Conservation (phyloP, 1,140 invertebrate genomes). For the Ceratosolen solmsi region DNA sequence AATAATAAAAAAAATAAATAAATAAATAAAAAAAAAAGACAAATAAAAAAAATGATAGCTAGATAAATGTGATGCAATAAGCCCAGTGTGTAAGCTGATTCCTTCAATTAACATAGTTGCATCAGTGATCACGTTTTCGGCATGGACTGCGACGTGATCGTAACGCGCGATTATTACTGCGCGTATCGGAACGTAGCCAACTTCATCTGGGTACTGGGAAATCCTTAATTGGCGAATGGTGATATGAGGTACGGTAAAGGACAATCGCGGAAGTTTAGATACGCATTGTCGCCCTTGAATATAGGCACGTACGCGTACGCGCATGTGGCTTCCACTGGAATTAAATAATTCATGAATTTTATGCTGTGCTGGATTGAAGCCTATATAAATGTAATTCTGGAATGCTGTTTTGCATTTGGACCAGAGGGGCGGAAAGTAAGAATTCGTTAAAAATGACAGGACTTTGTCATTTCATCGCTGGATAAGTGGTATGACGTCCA, state of each 20-base stretch:
- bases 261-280: neutral
- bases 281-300: neutral
- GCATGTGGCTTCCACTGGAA: neutral
- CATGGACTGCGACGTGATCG: constrained; percentile 14
- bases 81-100: neutral
- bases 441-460: neutral
- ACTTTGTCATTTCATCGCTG: neutral
- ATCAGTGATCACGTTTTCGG: constrained; percentile 22
- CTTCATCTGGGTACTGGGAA: neutral
- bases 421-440: neutral
- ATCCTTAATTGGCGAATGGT: constrained; percentile 25
- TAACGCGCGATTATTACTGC: neutral
- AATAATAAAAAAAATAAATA: too few species aligned
- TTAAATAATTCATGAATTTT: constrained; percentile 12
- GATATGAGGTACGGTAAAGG: neutral
- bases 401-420: neutral
- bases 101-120: constrained; percentile 22
- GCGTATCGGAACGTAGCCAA: neutral
- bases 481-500: neutral
- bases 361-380: neutral
- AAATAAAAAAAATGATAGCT: too few species aligned
- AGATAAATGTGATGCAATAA: constrained; percentile 2
- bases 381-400: neutral
- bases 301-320: neutral
- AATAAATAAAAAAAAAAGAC: too few species aligned